Evolutionary conservation across 1,140 invertebrate species (phyloP).

Genomic region (Ostrea edulis): DNA sequence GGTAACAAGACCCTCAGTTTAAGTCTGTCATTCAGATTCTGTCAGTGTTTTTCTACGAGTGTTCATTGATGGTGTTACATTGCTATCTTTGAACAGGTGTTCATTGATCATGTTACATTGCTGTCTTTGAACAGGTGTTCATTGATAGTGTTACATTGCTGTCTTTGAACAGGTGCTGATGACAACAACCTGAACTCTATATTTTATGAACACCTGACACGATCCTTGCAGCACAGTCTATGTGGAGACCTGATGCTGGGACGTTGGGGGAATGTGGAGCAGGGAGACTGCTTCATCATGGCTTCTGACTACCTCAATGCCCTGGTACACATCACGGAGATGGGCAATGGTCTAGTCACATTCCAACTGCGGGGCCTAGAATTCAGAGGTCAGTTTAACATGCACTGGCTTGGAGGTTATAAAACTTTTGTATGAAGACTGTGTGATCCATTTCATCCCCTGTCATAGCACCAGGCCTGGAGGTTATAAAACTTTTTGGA

Average conservation of each 20-base stretch:
- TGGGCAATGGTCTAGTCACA: conserved; percentile 98
- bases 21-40: no score
- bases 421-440: no score
- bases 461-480: no score
- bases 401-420: no score
- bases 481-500: no score
- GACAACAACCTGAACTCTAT: conserved; percentile 99
- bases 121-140: not conserved
- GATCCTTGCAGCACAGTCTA: conserved; percentile 96
- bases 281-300: conserved; percentile 98
- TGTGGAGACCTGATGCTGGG: conserved; percentile 96
- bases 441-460: no score
- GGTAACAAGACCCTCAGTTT: conserved; percentile 79
- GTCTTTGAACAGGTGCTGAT: conserved; percentile 84
- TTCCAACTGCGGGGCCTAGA: conserved; percentile 98
- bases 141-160: no score
- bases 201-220: conserved; percentile 99
- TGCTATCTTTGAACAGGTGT: conserved; percentile 80
- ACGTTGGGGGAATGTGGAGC: conserved; percentile 90
- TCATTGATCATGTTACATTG: conserved; percentile 81
- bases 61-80: no score
- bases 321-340: conserved; percentile 97
- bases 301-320: conserved; percentile 99
- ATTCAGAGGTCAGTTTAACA: conserved; percentile 87
- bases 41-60: not conserved